Evolutionary conservation across 2,888 invertebrate species (phyloP), one percentile per base, ranked within the genome.

Genomic region (Meteorus colon): DNA sequence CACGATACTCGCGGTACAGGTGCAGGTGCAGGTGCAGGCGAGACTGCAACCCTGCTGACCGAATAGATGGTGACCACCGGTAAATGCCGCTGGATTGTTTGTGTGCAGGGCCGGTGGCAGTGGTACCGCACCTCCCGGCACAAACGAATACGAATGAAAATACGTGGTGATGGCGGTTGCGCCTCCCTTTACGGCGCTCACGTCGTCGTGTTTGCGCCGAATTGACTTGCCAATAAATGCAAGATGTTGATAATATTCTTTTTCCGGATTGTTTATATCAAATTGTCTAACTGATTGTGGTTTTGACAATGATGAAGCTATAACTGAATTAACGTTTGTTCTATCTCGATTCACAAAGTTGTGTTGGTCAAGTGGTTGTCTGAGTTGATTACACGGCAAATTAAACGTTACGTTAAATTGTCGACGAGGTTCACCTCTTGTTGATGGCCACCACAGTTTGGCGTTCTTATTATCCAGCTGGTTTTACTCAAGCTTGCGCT

Each of bases 131-230:
- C 87, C 89, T 85, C 89, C 89, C 88, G 89, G 89, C 86, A 89
- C 88, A 82, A 88, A 88, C 85, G 89, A 88, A 82, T 89, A 89
- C 89, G 89, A 89, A 86, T 89, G 89, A 89, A 89, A 89, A 88
- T 89, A 89, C 89, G 89, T 89, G 87, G 89, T 89, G 89, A 87
- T 86, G 85, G 86, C 83, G 84, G 86, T 84, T 77, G 81, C 77
- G 84, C 84, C 85, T 86, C 86, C 78, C 80, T 86, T 84, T 80
- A 82, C 84, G 84, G 81, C 82, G 79, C 80, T 81, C 77, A 81
- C 81, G 77, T 82, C 82, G 79, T 77, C 78, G 80, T 79, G 79
- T 79, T 59, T 74, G 69, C 71, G 71, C 73, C 76, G 63, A 14
- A 70, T 65, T 27, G 59, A 59, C 79, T 81, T 51, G 75, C 79